These are phyloP conservation scores for Drosophila aff. DNA, from an alignment of 1,140 invertebrate genomes.

Conservation along the genomic window DNA sequence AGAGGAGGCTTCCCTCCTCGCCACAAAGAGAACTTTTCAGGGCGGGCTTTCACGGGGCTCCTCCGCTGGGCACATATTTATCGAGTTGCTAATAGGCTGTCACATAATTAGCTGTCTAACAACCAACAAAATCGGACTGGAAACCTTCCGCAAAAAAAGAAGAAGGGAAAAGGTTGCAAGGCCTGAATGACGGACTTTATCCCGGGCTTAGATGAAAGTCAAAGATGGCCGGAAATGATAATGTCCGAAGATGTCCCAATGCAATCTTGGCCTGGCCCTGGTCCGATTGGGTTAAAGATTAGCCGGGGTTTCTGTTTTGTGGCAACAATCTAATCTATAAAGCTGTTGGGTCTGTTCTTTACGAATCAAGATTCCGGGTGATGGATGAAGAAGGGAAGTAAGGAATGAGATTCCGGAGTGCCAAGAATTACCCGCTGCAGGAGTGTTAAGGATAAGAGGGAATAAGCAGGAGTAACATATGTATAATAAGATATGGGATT, in stretches of 20 bases:
- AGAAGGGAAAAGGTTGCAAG: constrained; percentile 48
- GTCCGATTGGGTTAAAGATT: constrained; percentile 44
- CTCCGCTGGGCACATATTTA: constrained; percentile 79
- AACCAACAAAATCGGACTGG: constrained; percentile 64
- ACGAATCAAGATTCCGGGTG: constrained; percentile 31
- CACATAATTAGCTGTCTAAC: constrained; percentile 78
- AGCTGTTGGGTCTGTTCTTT: constrained; percentile 24
- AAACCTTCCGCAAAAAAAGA: constrained; percentile 5
- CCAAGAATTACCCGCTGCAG: not conserved
- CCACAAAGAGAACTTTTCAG: constrained; percentile 64
- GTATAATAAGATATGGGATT: not conserved
- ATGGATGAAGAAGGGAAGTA: constrained; percentile 23
- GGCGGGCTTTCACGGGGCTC: constrained; percentile 6
- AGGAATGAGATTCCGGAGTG: not conserved
- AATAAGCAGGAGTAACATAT: not conserved
- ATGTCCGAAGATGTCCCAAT: constrained; percentile 64
- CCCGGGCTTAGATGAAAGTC: constrained; percentile 70
- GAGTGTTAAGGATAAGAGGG: not conserved
- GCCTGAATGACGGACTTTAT: constrained; percentile 62
- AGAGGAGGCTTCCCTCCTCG: not conserved
- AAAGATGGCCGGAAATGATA: constrained; percentile 72
- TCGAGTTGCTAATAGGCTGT: constrained; percentile 83
- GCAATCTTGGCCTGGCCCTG: constrained; percentile 40
- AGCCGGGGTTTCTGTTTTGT: constrained; percentile 11
- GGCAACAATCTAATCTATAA: constrained; percentile 39